These are phyloP conservation scores for Tetranychus cinnabarinus DNA, from an alignment of 1,140 invertebrate genomes.

Conservation along the genomic window DNA sequence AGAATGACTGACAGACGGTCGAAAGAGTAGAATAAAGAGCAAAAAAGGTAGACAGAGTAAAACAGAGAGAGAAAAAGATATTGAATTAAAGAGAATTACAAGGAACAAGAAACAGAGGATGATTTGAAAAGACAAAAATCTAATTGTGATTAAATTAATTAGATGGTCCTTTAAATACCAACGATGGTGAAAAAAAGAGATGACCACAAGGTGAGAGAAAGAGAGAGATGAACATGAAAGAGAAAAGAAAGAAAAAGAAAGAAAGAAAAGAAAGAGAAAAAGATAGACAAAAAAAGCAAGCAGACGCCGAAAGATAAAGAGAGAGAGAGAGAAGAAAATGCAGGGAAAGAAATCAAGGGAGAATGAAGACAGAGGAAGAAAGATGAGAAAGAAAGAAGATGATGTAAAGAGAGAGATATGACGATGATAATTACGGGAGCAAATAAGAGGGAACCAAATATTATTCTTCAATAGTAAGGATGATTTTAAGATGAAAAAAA, in stretches of 20 bases:
- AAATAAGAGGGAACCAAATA: not conserved
- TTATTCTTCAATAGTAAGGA: not conserved
- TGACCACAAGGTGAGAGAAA: too few species aligned
- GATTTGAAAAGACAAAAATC: too few species aligned
- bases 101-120: too few species aligned
- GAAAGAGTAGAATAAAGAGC: too few species aligned
- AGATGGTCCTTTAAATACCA: too few species aligned
- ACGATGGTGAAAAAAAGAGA: too few species aligned
- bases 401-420: not conserved
- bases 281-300: not conserved
- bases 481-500: not conserved
- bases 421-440: not conserved
- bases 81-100: too few species aligned
- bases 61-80: too few species aligned
- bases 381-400: not conserved
- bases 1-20: too few species aligned
- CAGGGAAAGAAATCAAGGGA: not conserved
- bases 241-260: not conserved
- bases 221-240: not conserved
- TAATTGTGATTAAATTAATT: too few species aligned
- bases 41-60: too few species aligned
- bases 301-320: not conserved
- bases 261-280: not conserved
- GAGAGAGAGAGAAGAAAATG: not conserved
- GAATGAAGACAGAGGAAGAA: not conserved